Base-by-base conservation (phyloP, 2,797 vertebrate genomes). In the Sparus aurata region DNA sequence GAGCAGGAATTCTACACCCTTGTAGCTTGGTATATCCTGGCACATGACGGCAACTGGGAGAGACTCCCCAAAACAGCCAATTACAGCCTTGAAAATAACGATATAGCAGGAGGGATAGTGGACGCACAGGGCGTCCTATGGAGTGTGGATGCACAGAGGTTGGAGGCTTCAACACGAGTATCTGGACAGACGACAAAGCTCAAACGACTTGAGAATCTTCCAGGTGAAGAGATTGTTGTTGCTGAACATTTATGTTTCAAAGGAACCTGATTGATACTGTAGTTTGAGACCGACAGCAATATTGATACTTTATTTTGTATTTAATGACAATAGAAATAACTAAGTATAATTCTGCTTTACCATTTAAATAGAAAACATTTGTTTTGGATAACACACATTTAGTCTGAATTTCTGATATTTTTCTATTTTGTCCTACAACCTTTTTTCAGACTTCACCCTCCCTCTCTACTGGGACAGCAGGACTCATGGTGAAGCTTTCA, bases 381-480 rank as follows among this genome's bases (percentile, higher is more conserved):
- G 12, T 43, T 43, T 43, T 43, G 43, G 47, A 67, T 3, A 30
- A 43, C 45, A 38, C 18, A 67, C 23, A 68, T 79, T 73, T 20
- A n/a, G 15, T 60, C 18, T 34, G 9, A 55, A 20, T 34, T 27
- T 34, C 27, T 38, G 5, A 49, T 15, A 23, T 15, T 66, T 60
- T 50, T 1, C 18, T 15, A 6, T 23, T 46, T 10, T 54, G 3
- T 52, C 41, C 7, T 25, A 6, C 16, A 17, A 12, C 18, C 2
- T 45, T 16, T 34, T 73, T 52, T 57, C 69, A 95, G 94, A 92
- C 66, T 94, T 94, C 45, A 43, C 17, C 3, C 41, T 89, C 4
- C 94, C 93, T 20, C 67, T 94, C 54, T 82, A 93, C 73, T 95
- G 94, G 93, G 91, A 94, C 86, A 88, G 46, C 72, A 92, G 94